Evolutionary conservation across 2,888 invertebrate genomes (phyloP).

Genomic region (Lysandra bellargus): DNA sequence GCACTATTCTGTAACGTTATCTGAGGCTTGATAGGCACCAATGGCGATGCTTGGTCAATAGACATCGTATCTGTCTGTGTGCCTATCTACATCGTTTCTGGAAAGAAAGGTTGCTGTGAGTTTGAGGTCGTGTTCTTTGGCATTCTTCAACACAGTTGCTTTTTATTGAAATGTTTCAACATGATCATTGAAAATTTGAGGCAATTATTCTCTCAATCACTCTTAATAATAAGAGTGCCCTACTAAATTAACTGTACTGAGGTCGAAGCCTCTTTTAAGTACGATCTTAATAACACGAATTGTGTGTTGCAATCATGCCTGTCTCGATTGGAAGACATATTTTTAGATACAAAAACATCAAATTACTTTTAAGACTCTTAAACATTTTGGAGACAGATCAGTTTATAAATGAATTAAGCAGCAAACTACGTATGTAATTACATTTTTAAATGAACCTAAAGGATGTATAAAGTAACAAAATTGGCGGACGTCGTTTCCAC

Average conservation of each 20-base stretch:
- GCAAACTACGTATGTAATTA: conserved; percentile 12
- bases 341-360: not conserved
- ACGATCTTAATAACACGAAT: conserved; percentile 14
- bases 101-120: conserved; percentile 56
- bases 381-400: not conserved
- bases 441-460: conserved; percentile 38
- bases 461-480: conserved; percentile 45
- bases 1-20: conserved; percentile 70
- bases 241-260: conserved; percentile 6
- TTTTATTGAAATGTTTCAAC: conserved; percentile 37
- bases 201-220: conserved; percentile 30
- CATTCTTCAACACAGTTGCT: conserved; percentile 62
- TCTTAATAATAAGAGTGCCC: conserved; percentile 34
- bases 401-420: not conserved
- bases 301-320: not conserved
- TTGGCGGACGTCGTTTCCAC: conserved; percentile 48
- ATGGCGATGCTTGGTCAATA: conserved; percentile 76
- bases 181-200: conserved; percentile 34
- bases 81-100: conserved; percentile 78
- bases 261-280: conserved; percentile 9
- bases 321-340: not conserved
- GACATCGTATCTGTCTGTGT: conserved; percentile 73
- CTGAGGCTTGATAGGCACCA: conserved; percentile 78
- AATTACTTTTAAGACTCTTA: not conserved
- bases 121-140: not conserved